Evolutionary conservation across 2,888 invertebrate genomes (phyloP).

Genomic region (Drosophila acutilabella): DNA sequence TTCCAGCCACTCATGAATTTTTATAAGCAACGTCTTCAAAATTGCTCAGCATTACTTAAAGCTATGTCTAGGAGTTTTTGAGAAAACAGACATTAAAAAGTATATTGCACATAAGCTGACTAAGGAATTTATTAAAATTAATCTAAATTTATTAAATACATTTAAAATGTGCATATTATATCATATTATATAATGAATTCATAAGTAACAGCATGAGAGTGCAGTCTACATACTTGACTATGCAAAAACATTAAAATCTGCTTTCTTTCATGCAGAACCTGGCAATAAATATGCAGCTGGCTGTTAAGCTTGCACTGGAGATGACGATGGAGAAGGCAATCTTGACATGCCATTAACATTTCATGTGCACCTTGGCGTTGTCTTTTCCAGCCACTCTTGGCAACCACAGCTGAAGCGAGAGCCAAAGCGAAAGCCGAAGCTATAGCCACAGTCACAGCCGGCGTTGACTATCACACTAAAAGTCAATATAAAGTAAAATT

Average conservation of each 20-base stretch:
- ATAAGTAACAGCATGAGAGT: slow-evolving; percentile 1
- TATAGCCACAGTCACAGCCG: slow-evolving; percentile 35
- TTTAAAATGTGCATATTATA: neutral
- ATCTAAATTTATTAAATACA: too few relatives aligned
- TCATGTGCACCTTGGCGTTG: slow-evolving; percentile 77
- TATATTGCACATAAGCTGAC: too few relatives aligned
- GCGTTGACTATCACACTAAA: slow-evolving; percentile 76
- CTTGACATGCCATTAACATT: slow-evolving; percentile 79
- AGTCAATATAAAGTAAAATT: slow-evolving; percentile 81
- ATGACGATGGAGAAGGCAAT: slow-evolving; percentile 57
- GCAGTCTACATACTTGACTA: neutral
- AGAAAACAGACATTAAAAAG: too few relatives aligned
- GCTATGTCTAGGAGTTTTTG: slow-evolving; percentile 1
- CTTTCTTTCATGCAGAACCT: slow-evolving; percentile 32
- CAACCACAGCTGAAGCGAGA: slow-evolving; percentile 1
- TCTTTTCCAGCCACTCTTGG: slow-evolving; percentile 46
- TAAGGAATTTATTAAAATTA: too few relatives aligned
- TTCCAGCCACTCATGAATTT: slow-evolving; percentile 42
- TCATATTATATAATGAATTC: slow-evolving; percentile 2
- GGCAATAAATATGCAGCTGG: slow-evolving; percentile 66
- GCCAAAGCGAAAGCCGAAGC: neutral
- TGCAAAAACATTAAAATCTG: slow-evolving; percentile 7
- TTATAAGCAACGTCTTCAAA: slow-evolving; percentile 12
- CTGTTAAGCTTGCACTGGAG: slow-evolving; percentile 14
- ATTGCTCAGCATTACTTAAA: slow-evolving; percentile 24